Percentiles rank a stretch among this genome's conserved stretches.
phyloP scores from a whole-genome alignment of 2,113 vertebrate genomes.

The Leptobrachium ailaonicum region DNA sequence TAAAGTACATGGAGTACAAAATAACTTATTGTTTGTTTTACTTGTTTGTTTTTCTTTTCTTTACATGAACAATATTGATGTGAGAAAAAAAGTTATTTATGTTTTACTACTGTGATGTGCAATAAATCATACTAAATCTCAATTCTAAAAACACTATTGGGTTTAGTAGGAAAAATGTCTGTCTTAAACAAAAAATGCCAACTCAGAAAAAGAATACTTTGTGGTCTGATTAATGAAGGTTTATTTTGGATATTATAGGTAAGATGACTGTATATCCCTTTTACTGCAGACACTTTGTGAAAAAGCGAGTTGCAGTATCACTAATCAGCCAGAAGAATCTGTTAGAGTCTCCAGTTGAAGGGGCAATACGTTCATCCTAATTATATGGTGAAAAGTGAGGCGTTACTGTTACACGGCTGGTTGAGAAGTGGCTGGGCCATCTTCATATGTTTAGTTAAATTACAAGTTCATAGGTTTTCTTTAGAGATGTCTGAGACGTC shows the following conservation, averaged over 20 bases:
- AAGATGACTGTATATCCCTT: not conserved
- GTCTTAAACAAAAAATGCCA: slow-evolving; percentile 37
- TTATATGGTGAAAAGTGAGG: slow-evolving; percentile 19
- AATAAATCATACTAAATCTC: not conserved
- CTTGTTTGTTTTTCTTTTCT: too few relatives aligned
- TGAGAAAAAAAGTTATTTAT: not conserved
- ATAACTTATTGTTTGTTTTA: too few relatives aligned
- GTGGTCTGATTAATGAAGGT: slow-evolving; percentile 12
- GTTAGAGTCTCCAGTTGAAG: too few relatives aligned
- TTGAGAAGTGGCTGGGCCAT: slow-evolving; percentile 59
- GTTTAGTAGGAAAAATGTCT: not conserved
- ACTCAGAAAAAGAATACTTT: slow-evolving; percentile 47
- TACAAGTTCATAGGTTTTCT: slow-evolving; percentile 31
- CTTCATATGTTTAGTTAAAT: slow-evolving; percentile 53
- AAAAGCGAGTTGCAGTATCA: too few relatives aligned
- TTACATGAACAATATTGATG: not conserved
- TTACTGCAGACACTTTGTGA: too few relatives aligned
- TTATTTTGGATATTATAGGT: slow-evolving; percentile 48
- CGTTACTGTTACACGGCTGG: slow-evolving; percentile 41
- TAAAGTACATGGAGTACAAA: too few relatives aligned
- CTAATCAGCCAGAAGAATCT: too few relatives aligned
- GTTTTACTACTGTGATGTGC: not conserved
- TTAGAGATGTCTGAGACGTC: slow-evolving; percentile 45
- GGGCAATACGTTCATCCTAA: too few relatives aligned
- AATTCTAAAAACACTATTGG: not conserved